phyloP scores from a whole-genome alignment of 2,797 vertebrate genomes.

The Galagoides demidoff region DNA sequence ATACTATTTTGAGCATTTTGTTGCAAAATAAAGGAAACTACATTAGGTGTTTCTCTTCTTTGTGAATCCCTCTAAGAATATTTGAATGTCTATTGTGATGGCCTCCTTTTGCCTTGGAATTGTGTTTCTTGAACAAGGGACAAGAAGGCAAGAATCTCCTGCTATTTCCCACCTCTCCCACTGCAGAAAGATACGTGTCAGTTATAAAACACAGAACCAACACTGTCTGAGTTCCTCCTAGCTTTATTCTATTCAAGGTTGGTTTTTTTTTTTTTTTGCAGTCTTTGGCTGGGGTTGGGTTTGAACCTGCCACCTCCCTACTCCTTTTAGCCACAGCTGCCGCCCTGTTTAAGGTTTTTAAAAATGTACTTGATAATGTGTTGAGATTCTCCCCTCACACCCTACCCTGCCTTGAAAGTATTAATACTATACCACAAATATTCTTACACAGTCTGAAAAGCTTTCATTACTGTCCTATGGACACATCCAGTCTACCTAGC shows the following conservation, averaged over 20 bases:
- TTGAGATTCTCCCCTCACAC: not conserved
- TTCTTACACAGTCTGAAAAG: not conserved
- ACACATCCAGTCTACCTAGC: not conserved
- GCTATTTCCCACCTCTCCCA: not conserved
- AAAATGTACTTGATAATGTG: not conserved
- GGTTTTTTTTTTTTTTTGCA: too few species aligned
- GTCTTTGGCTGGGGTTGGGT: too few species aligned
- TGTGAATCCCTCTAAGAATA: not conserved
- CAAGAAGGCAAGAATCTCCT: not conserved
- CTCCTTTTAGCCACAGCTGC: too few species aligned
- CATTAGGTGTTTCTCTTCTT: not conserved
- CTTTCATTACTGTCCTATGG: not conserved
- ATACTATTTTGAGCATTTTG: not conserved
- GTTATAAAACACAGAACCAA: not conserved
- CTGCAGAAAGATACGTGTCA: rapidly evolving
- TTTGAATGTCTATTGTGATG: not conserved
- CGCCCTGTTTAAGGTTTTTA: not conserved
- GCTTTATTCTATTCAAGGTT: not conserved
- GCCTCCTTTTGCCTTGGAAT: not conserved
- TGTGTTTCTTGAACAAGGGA: not conserved
- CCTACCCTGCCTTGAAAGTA: not conserved
- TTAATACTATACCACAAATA: not conserved
- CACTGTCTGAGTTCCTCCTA: not conserved
- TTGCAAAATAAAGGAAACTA: not conserved
- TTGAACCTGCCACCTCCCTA: too few species aligned